Evolutionary conservation across 2,113 vertebrate genomes (phyloP), one percentile per base, ranked within the genome.

Genomic region (Mobula hypostoma): DNA sequence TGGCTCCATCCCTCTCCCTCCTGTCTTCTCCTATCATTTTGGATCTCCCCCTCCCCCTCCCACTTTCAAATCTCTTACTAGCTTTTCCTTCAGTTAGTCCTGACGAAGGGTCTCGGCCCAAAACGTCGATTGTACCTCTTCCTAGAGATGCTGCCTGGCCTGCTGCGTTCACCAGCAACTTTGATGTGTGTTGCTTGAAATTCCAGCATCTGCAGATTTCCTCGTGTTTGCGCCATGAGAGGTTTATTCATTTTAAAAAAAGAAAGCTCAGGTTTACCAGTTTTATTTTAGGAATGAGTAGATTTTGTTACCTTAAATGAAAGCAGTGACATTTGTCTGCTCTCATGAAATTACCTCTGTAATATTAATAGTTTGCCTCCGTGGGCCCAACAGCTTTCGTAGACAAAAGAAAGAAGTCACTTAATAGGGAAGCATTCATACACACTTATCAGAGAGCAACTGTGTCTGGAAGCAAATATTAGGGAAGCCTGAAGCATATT

Each of bases 351-450:
- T 17, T 68, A 90, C 61, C 29, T 66, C 85, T 66, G 61, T 32
- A 14, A 56, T 29, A 58, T 14, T 90, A 19, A 66, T 90, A 32
- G n/a, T 90, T 29, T 90, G 61, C 7, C 61, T 66, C 61, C 7
- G 6, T 66, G 40, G 61, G 61, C 63, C n/a, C 29, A 90, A 32
- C 15, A 19, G 85, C 32, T 90, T 90, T 90, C 63, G 6, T 32
- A 68, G 63, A 32, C 85, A 90, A 90, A 66, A 66, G 85, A 32
- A 88, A 90, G 63, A 90, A 68, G 61, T 90, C 61, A n/a, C 61
- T 90, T 90, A 90, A 66, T 90, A 66, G 85, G 15, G 61, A 3
- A 66, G n/a, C 85, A 90, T 63, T 90, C 61, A 19, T n/a, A 15
- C 85, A 68, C n/a, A 66, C 61, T 21, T 66, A 32, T 17, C n/a